These are phyloP conservation scores for Cacoxenus indagator DNA, from an alignment of 2,888 invertebrate genomes.

Conservation along the genomic window DNA sequence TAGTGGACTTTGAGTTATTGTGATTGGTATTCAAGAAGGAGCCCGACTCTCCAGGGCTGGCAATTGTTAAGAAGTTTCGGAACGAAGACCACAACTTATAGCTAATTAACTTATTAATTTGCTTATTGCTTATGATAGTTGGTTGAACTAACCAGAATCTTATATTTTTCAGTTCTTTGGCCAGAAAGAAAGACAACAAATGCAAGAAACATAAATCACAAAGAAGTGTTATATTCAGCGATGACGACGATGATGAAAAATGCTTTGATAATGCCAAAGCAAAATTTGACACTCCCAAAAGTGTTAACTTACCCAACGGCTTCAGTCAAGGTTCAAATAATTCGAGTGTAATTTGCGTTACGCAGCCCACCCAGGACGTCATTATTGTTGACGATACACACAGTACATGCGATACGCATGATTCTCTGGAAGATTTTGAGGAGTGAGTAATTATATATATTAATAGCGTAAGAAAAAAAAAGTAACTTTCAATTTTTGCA, in stretches of 20 bases:
- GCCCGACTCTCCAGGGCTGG: too few relatives aligned
- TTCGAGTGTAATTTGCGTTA: conserved; percentile 59
- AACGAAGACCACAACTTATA: too few relatives aligned
- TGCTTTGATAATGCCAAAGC: conserved; percentile 29
- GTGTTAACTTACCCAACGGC: conserved; percentile 20
- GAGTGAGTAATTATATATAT: conserved; percentile 36
- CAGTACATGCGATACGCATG: conserved; percentile 57
- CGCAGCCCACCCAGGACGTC: conserved; percentile 65
- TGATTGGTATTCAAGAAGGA: too few relatives aligned
- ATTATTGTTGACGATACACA: conserved; percentile 63
- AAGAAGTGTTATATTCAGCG: conserved; percentile 15
- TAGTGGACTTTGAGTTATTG: too few relatives aligned
- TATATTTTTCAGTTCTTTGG: too few relatives aligned
- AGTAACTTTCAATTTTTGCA: neutral
- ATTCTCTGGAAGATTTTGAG: conserved; percentile 53
- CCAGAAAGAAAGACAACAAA: conserved; percentile 44
- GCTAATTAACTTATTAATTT: too few relatives aligned
- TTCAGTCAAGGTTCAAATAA: conserved; percentile 31
- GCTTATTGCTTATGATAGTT: too few relatives aligned
- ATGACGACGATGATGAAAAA: neutral
- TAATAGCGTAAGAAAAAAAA: neutral
- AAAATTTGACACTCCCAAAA: conserved; percentile 1
- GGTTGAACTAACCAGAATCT: too few relatives aligned
- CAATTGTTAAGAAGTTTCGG: too few relatives aligned
- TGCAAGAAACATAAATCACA: conserved; percentile 5